These are phyloP conservation scores for Drosophila kepulauana DNA, from an alignment of 1,140 invertebrate genomes.

Conservation along the genomic window DNA sequence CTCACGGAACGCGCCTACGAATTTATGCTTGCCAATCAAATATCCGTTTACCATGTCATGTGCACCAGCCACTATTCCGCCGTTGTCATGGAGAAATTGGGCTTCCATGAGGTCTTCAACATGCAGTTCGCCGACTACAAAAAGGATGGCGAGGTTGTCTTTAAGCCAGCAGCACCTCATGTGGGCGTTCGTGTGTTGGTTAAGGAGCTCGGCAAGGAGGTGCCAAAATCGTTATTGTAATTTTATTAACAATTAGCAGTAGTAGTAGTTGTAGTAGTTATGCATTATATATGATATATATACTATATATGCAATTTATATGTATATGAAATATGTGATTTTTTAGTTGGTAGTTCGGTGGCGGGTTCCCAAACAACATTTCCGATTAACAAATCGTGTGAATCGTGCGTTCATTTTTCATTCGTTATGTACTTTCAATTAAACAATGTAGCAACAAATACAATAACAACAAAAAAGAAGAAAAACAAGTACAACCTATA, in stretches of 20 bases:
- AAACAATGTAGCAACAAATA: constrained; percentile 42
- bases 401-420: constrained; percentile 31
- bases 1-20: constrained; percentile 87
- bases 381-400: constrained; percentile 19
- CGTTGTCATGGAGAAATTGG: constrained; percentile 88
- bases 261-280: neutral
- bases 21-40: constrained; percentile 72
- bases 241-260: neutral
- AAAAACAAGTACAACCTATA: constrained; percentile 58
- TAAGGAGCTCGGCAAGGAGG: constrained; percentile 76
- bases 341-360: constrained; percentile 78
- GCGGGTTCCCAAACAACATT: constrained; percentile 59
- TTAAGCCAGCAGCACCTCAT: constrained; percentile 87
- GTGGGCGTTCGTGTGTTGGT: constrained; percentile 85
- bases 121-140: constrained; percentile 89
- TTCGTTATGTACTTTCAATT: constrained; percentile 47
- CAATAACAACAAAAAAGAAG: constrained; percentile 6
- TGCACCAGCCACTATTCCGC: constrained; percentile 91
- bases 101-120: constrained; percentile 88
- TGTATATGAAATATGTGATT: constrained; percentile 70
- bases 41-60: constrained; percentile 85
- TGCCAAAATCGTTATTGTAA: constrained; percentile 40
- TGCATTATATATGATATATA: constrained; percentile 57
- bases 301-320: constrained; percentile 48
- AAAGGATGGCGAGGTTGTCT: constrained; percentile 86